Evolutionary conservation across 2,888 invertebrate genomes (phyloP), one percentile per base, ranked within the genome.

Genomic region (Imbricaverruca yamaguchii): DNA sequence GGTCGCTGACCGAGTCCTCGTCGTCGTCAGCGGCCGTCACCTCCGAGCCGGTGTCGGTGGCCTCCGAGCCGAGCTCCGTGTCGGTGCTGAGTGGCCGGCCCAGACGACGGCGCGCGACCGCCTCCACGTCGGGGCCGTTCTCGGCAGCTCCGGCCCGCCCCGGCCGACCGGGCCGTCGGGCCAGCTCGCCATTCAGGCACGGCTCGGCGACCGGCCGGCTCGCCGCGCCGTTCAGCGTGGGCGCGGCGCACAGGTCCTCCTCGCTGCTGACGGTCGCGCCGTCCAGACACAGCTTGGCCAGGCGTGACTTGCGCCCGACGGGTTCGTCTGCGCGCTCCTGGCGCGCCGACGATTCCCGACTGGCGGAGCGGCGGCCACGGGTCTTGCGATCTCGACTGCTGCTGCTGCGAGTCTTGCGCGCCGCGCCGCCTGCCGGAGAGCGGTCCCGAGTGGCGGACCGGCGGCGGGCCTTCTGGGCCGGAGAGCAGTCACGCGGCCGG

Each of bases 1-100:
- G 90, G 86, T 96, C 96, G 81, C 92, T 92, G 74, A 96, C 92
- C 18, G 74, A 74, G 74, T 74, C 74, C 74, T 74, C 74, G 12
- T 74, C 74, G 74, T 74, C 74, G 21, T 74, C 74, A 53, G 21
- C 74, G 74, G 55, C 55, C 21, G 11, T 55, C 10, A 74, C 53
- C 53, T 74, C 74, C 9, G 74, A 74, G 74, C 65, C 65, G 65
- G 74, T 55, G 74, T 74, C 74, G 55, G 74, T 74, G 21, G 53
- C 21, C 21, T 74, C 74, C 21, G 74, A 53, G 69, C 39, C 39
- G 39, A 15, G 39, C 39, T 69, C 69, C 15, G 69, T 39, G 74
- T 74, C 74, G 21, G 53, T 10, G 55, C 74, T 74, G 74, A 55
- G 74, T 7, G 53, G 74, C 74, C 55, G 74, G 53, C 74, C 21